phyloP scores from a whole-genome alignment of 2,797 vertebrate genomes.

The Epinephelus coioides region DNA sequence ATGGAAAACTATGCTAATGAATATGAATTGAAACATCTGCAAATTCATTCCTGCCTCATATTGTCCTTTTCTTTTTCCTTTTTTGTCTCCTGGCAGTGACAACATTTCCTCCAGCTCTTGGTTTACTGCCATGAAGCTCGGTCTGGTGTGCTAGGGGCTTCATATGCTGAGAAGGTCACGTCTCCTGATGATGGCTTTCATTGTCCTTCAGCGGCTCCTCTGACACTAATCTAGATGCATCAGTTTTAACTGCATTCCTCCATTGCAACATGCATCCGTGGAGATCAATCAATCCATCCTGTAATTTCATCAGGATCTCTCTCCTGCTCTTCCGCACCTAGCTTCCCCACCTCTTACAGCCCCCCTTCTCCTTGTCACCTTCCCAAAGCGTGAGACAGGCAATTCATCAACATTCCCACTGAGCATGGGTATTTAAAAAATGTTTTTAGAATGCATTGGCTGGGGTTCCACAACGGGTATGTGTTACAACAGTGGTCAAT shows the following conservation, averaged over 20 bases:
- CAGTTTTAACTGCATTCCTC: slow-evolving; percentile 79
- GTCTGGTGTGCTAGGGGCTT: slow-evolving; percentile 54
- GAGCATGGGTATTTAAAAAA: slow-evolving; percentile 75
- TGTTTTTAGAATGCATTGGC: slow-evolving; percentile 69
- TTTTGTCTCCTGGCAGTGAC: slow-evolving; percentile 56
- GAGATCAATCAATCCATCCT: slow-evolving; percentile 84
- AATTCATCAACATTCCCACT: slow-evolving; percentile 80
- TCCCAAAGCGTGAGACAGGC: slow-evolving; percentile 51
- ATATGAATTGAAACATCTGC: slow-evolving; percentile 75
- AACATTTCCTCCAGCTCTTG: slow-evolving; percentile 74
- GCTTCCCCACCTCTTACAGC: neutral
- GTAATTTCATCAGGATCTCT: slow-evolving; percentile 83
- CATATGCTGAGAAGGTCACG: slow-evolving; percentile 82
- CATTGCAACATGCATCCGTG: slow-evolving; percentile 60
- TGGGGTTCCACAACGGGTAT: slow-evolving; percentile 50
- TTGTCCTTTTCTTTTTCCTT: slow-evolving; percentile 33
- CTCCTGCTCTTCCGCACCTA: slow-evolving; percentile 38
- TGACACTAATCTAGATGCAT: slow-evolving; percentile 87
- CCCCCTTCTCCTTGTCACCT: slow-evolving; percentile 28
- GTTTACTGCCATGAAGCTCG: slow-evolving; percentile 60
- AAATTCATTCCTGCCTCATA: slow-evolving; percentile 53
- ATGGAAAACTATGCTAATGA: slow-evolving; percentile 66
- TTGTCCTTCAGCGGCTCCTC: slow-evolving; percentile 84
- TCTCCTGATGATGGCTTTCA: slow-evolving; percentile 76
- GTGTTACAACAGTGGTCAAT: slow-evolving; percentile 62